Conservation (phyloP, 2,797 vertebrate genomes). For the Erethizon dorsatum region DNA sequence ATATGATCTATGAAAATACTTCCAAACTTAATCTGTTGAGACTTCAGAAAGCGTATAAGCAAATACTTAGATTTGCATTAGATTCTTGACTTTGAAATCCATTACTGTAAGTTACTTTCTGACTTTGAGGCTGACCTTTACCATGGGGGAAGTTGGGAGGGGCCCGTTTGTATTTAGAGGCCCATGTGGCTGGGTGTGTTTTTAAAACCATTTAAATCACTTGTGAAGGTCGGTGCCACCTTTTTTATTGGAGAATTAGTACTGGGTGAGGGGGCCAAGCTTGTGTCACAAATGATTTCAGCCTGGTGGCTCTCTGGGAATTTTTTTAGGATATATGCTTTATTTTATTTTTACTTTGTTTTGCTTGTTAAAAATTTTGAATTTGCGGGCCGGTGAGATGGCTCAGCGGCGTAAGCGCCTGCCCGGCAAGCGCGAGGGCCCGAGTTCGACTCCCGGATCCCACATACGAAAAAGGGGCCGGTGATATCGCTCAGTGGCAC, state of each 20-base stretch:
- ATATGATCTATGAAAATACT: constrained; percentile 92
- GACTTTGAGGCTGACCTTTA: constrained; percentile 90
- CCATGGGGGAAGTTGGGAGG: constrained; percentile 83
- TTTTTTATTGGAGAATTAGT: constrained; percentile 88
- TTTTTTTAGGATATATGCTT: neutral
- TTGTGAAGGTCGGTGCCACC: constrained; percentile 89
- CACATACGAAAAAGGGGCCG: no score
- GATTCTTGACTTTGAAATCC: constrained; percentile 93
- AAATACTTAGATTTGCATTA: constrained; percentile 93
- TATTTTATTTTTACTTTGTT: neutral
- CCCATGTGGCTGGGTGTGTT: constrained; percentile 68
- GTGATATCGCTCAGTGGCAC: no score
- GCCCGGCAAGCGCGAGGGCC: no score
- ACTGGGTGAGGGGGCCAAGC: constrained; percentile 81
- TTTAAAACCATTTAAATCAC: constrained; percentile 88
- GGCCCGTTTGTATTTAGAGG: constrained; percentile 86
- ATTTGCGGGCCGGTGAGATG: neutral
- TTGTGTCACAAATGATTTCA: constrained; percentile 81
- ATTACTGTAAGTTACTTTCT: constrained; percentile 90
- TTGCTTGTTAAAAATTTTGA: neutral
- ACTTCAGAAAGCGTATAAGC: constrained; percentile 90
- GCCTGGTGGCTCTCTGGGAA: neutral
- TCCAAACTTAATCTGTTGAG: constrained; percentile 91
- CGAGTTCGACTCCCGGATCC: no score
- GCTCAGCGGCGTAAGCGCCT: no score